Percentiles rank a stretch among this genome's conserved stretches.
These are phyloP conservation scores for Melitaea athalia DNA, from an alignment of 2,888 invertebrate species.

Conservation along the genomic window DNA sequence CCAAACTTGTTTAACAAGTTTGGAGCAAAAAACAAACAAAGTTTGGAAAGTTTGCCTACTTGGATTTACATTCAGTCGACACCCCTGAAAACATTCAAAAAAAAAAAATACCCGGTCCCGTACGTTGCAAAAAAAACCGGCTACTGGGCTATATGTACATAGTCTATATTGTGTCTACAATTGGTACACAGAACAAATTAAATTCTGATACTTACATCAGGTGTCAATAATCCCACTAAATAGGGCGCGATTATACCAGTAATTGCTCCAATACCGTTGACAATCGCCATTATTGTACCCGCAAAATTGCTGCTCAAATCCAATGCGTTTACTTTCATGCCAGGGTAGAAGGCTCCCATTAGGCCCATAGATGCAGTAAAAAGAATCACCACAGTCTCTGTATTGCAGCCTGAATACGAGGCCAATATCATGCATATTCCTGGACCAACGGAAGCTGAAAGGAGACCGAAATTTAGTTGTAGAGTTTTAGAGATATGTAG, in stretches of 20 bases:
- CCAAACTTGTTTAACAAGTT: no score
- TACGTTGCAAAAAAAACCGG: no score
- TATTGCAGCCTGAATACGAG: conserved; percentile 85
- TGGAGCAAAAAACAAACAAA: no score
- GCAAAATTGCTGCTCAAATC: conserved; percentile 86
- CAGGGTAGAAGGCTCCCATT: conserved; percentile 87
- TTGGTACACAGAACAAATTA: background rate
- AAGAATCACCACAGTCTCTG: conserved; percentile 81
- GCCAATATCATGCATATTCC: conserved; percentile 84
- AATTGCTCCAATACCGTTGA: conserved; percentile 87
- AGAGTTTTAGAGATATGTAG: background rate
- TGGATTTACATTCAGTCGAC: no score
- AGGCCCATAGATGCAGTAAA: conserved; percentile 86
- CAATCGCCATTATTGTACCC: conserved; percentile 86
- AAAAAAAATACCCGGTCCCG: no score
- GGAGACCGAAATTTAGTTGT: background rate
- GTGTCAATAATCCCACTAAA: conserved; percentile 85
- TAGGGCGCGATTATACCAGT: conserved; percentile 87
- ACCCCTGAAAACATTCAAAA: no score
- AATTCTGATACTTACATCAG: conserved; percentile 80
- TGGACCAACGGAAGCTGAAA: conserved; percentile 84
- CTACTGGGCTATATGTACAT: no score
- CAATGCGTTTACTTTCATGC: conserved; percentile 86
- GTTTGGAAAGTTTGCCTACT: no score
- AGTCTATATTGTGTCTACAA: no score